phyloP scores from a whole-genome alignment of 1,140 invertebrate species.

The Harlomillsia oculata region DNA sequence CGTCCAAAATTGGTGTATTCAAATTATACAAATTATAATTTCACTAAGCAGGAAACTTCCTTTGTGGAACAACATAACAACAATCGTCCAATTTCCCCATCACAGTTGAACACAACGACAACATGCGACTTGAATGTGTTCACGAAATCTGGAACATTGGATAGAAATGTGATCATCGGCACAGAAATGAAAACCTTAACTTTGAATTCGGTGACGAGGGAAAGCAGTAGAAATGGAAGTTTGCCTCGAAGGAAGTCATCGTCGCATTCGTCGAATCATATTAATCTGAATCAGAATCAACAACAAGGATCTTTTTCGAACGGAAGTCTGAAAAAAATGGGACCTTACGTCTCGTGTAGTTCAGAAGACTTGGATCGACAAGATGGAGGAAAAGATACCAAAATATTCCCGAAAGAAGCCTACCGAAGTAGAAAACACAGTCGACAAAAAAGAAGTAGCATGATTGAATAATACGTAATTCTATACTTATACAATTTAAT shows the following conservation, averaged over 20 bases:
- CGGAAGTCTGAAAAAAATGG: slow-evolving; percentile 27
- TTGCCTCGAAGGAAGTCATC: slow-evolving; percentile 21
- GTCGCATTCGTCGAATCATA: slow-evolving; percentile 11
- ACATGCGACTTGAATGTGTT: slow-evolving; percentile 24
- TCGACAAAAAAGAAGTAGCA: slow-evolving; percentile 27
- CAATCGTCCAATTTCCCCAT: slow-evolving; percentile 34
- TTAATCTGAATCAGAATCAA: slow-evolving; percentile 1
- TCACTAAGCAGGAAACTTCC: slow-evolving; percentile 26
- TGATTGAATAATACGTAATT: too few species aligned
- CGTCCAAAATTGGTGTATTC: slow-evolving; percentile 1
- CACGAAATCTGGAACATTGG: slow-evolving; percentile 16
- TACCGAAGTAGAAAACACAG: slow-evolving; percentile 35
- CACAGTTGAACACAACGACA: slow-evolving; percentile 22
- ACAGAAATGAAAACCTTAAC: slow-evolving; percentile 26
- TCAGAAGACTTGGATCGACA: slow-evolving; percentile 33
- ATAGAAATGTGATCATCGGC: background rate
- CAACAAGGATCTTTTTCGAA: background rate
- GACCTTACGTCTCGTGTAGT: slow-evolving; percentile 28
- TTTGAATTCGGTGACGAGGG: background rate
- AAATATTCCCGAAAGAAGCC: slow-evolving; percentile 34
- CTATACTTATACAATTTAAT: too few species aligned
- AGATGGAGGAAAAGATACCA: slow-evolving; percentile 21
- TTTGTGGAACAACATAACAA: slow-evolving; percentile 35
- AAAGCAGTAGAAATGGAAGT: slow-evolving; percentile 13
- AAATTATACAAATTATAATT: background rate